Conservation (phyloP, 2,888 invertebrate genomes). For the Ophion obscuratus region DNA sequence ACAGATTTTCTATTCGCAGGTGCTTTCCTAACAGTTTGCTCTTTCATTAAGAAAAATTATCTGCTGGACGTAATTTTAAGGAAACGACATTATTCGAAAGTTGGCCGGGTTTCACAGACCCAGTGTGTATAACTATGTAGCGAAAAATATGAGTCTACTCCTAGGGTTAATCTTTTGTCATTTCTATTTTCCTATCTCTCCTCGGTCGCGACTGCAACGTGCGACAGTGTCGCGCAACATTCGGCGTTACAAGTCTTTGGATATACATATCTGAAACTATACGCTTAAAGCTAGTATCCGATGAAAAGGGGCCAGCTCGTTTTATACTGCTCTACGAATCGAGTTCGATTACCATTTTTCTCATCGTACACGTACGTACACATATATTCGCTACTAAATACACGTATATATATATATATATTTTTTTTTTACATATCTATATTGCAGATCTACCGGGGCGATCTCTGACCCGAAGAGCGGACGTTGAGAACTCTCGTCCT, state of each 20-base stretch:
- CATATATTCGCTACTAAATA: conserved; percentile 18
- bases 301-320: conserved; percentile 57
- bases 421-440: conserved; percentile 39
- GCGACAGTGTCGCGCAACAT: conserved; percentile 54
- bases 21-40: no score
- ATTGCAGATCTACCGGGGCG: conserved; percentile 53
- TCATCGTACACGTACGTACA: conserved; percentile 11
- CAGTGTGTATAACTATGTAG: no score
- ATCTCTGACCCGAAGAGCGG: conserved; percentile 51
- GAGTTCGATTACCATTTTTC: conserved; percentile 40
- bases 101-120: no score
- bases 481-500: background rate
- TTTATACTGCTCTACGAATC: conserved; percentile 40
- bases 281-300: conserved; percentile 68
- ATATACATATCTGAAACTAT: conserved; percentile 66
- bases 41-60: no score
- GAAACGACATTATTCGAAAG: no score
- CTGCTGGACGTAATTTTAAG: no score
- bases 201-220: conserved; percentile 39
- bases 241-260: conserved; percentile 70
- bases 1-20: no score
- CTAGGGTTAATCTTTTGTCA: conserved; percentile 4
- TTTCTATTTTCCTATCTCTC: conserved; percentile 6
- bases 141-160: no score
- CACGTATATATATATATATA: conserved; percentile 22